A percentile compares a stretch with the other conserved stretches of the same genome.
Evolutionary conservation across 1,140 invertebrate species (phyloP).

Genomic region (Platyscapa corneri): DNA sequence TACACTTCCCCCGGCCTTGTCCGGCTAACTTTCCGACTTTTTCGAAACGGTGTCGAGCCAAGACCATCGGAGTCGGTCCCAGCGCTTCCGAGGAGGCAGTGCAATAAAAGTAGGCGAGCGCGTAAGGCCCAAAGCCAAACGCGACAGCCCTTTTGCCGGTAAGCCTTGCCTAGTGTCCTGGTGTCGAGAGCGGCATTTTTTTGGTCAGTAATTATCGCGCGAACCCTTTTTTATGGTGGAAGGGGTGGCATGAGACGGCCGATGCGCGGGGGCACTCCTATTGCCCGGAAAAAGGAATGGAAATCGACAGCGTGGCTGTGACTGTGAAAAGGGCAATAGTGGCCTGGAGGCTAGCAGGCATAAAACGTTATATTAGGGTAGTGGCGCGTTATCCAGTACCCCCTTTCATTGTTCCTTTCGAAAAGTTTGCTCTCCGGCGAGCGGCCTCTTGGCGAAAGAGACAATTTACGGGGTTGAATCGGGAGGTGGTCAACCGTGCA

Average conservation of each 20-base stretch:
- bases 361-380: slow-evolving; percentile 32
- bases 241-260: neutral
- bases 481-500: neutral
- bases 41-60: neutral
- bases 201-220: slow-evolving; percentile 37
- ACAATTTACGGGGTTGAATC: neutral
- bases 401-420: neutral
- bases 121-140: neutral
- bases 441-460: neutral
- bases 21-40: neutral
- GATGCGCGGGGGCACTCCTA: neutral
- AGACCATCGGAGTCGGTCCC: neutral
- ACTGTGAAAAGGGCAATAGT: neutral
- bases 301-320: neutral
- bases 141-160: neutral
- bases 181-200: slow-evolving; percentile 37
- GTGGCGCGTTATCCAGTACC: neutral
- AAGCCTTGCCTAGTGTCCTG: slow-evolving; percentile 50
- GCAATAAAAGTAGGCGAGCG: slow-evolving; percentile 18
- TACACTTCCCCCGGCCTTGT: neutral
- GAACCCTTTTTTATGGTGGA: slow-evolving; percentile 39
- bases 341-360: neutral
- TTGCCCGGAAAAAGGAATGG: neutral
- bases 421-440: neutral
- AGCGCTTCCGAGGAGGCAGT: neutral